Base-by-base conservation (phyloP, 2,888 invertebrate genomes). In the Calliphora vomitoria region DNA sequence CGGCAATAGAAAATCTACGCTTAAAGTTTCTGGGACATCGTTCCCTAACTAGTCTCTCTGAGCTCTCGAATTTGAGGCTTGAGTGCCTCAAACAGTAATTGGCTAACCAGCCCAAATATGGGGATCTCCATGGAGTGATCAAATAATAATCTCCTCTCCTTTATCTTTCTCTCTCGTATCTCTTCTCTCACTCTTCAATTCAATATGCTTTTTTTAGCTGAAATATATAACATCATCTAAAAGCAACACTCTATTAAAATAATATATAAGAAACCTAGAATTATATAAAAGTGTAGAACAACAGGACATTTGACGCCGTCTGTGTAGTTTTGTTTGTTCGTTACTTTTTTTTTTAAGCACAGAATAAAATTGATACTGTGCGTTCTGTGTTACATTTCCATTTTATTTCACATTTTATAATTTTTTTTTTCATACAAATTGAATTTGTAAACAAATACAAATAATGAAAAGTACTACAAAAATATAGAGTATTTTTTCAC, bases 231-330 rank as follows among this genome's bases (percentile, higher is more conserved):
- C 25, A 25, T 25, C 25, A 25, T 25, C 25, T 25, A 25, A 25
- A 25, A 25, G 15, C 8, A 15, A 62, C 8, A 69, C 25, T 8
- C 44, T 47, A 15, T 47, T 38, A 6, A 55, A 38, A 38, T 0
- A 15, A 41, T 55, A 58, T 60, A 15, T 0, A 76, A 71, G 11
- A 66, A 55, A 44, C 20, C 41, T 44, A 25, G 11, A n/a, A 55
- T 38, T 35, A 0, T 13, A 74, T 38, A 44, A 82, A 72, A 11
- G 55, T n/a, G 60, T 8, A 71, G 58, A 50, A 55, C 62, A 62
- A 44, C 35, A 82, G 72, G 78, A 86, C 66, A 78, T 82, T 68
- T 74, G 62, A 78, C 31, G 78, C 76, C 58, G 60, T 62, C 72
- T 69, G 10, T 41, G 53, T 1, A 15, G 53, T 74, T 84, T 15